phyloP scores from a whole-genome alignment of 2,797 vertebrate genomes.

The Saguinus oedipus region DNA sequence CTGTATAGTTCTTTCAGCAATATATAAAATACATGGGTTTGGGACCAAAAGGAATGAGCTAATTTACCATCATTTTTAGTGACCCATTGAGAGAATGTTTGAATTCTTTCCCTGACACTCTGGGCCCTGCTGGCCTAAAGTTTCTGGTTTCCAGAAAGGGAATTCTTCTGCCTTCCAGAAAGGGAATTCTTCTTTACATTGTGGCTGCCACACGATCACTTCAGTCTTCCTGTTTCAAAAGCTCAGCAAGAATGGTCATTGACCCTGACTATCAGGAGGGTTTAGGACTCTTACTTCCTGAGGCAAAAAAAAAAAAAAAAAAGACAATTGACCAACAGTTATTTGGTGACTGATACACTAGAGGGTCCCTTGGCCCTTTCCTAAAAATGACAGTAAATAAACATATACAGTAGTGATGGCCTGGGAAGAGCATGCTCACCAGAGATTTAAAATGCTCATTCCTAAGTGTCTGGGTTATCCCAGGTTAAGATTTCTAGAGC shows the following conservation, averaged over 20 bases:
- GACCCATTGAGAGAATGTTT: background rate
- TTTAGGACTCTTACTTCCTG: background rate
- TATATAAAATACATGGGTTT: background rate
- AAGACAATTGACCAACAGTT: background rate
- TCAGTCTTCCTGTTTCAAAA: background rate
- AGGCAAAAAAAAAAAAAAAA: too few species aligned
- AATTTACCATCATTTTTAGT: background rate
- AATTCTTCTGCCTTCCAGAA: background rate
- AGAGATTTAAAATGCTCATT: background rate
- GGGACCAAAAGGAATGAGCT: background rate
- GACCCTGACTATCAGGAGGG: background rate
- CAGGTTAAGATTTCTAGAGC: background rate
- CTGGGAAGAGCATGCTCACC: background rate
- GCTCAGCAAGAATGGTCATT: too few species aligned
- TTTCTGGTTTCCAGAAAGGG: background rate
- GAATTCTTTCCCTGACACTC: background rate
- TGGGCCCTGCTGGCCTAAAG: background rate
- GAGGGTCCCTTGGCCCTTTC: background rate
- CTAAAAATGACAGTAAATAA: background rate
- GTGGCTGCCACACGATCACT: background rate
- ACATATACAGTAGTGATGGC: background rate
- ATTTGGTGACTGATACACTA: background rate
- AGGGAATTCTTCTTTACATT: background rate
- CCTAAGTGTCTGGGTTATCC: background rate
- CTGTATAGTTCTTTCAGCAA: background rate